Evolutionary conservation across 2,113 vertebrate genomes (phyloP), one percentile per base, ranked within the genome.

Genomic region (Microtus richardsoni): DNA sequence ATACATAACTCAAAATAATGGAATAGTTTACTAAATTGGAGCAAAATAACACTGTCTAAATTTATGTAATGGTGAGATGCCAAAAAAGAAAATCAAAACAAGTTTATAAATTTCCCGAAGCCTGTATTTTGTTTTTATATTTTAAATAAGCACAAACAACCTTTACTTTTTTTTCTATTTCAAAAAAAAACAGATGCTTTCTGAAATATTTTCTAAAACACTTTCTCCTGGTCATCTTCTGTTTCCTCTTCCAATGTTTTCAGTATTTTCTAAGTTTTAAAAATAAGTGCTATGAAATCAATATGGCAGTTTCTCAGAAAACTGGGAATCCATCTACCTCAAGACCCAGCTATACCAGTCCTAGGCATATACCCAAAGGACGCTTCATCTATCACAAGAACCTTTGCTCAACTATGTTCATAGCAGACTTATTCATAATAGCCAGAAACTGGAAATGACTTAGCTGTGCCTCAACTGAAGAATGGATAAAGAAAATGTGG

Each of bases 181-280:
- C 74, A 88, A 92, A 74, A 41, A 64, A 58, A 54, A 54, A 54
- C 77, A 91, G 71, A 93, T 19, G 3, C 85, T 95, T 49, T 95
- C 87, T 92, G 87, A 88, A 78, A 87, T 71, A 93, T 91, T 95
- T 94, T 91, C 86, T 64, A 96, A 95, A 96, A 84, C 52, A 93
- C 66, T 89, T 95, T 79, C 36, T 44, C 36, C 60, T 75, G 44
- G 73, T 68, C 47, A 85, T 80, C 89, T 88, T 96, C 66, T 96
- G 77, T 93, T 96, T 94, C 95, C 77, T 39, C 41, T 96, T 92
- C 86, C 71, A 75, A 66, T 73, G 24, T 94, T 94, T 94, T 84
- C 60, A 88, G 44, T 89, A 95, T 95, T 95, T 94, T 95, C 83
- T 83, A 88, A 71, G 89, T 75, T 91, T 96, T 83, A 85, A 85